Evolutionary conservation across 2,113 vertebrate genomes (phyloP), one percentile per base, ranked within the genome.

Genomic region (Poeciliopsis retropinna): DNA sequence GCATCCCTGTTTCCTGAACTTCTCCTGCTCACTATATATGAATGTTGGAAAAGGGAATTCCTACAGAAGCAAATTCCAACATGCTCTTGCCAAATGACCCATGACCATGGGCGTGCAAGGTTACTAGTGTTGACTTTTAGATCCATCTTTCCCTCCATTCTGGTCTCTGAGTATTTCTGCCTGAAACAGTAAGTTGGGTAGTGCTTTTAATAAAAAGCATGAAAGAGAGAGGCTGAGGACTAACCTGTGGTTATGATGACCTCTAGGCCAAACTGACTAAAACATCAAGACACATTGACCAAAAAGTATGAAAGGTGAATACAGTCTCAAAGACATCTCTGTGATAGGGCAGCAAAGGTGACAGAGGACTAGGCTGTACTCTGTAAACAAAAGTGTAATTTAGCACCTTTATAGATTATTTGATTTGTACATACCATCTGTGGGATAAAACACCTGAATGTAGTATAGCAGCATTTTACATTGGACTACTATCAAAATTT

Each of bases 211-310:
- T 83, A 86, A 91, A 89, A 90, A 85, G 79, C 93, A 89, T 90
- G 94, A 84, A 94, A 64, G 63, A 57, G 93, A 93, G 93, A 92
- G 93, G 76, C 76, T 85, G 81, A 81, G 90, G 88, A 93, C 91
- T 92, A 94, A 95, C 95, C 95, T 95, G 93, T 94, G 93, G 88
- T 93, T 95, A 94, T 90, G 93, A 93, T 96, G 96, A 94, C 97
- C 96, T 95, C 93, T 93, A 92, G 95, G 94, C 94, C 95, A 93
- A 93, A 15, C 12, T 97, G 96, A 98, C 96, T 19, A 47, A 47
- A 47, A 5, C 17, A 19, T 19, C 44, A 47, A 47, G 44, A 47
- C 44, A 47, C 44, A 47, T 47, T 47, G 44, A 47, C 44, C 96
- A 95, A 95, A 93, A 96, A 96, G 95, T 96, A 96, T 95, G 95